phyloP scores from a whole-genome alignment of 2,113 vertebrate species.

The Indicator indicator region DNA sequence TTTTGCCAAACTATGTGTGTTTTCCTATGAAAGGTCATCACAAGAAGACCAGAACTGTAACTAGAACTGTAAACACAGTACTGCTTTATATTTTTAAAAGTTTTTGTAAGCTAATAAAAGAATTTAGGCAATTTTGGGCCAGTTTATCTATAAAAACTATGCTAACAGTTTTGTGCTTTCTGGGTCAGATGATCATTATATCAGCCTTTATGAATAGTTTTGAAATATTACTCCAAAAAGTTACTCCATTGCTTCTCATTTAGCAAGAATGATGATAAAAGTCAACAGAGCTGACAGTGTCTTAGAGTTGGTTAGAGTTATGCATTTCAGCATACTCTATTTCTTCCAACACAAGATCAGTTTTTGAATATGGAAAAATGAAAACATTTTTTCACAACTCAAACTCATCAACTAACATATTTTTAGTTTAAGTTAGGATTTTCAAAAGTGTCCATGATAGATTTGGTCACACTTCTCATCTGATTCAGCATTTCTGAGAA shows the following conservation, averaged over 20 bases:
- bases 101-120: background rate
- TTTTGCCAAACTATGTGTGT: background rate
- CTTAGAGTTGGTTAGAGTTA: background rate
- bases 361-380: background rate
- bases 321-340: background rate
- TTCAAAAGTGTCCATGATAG: background rate
- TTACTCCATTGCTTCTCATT: background rate
- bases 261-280: background rate
- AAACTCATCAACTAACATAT: background rate
- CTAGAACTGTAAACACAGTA: background rate
- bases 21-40: background rate
- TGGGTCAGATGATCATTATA: background rate
- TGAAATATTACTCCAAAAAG: background rate
- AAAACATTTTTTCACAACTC: background rate
- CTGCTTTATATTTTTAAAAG: background rate
- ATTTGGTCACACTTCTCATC: background rate
- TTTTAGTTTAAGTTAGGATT: background rate
- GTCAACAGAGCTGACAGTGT: background rate
- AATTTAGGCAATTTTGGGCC: background rate
- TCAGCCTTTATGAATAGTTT: background rate
- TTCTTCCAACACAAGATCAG: background rate
- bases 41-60: background rate
- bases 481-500: background rate
- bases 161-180: background rate
- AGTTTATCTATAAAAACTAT: background rate